Evolutionary conservation across 2,888 invertebrate species (phyloP).

Genomic region (Microdon myrmicae): DNA sequence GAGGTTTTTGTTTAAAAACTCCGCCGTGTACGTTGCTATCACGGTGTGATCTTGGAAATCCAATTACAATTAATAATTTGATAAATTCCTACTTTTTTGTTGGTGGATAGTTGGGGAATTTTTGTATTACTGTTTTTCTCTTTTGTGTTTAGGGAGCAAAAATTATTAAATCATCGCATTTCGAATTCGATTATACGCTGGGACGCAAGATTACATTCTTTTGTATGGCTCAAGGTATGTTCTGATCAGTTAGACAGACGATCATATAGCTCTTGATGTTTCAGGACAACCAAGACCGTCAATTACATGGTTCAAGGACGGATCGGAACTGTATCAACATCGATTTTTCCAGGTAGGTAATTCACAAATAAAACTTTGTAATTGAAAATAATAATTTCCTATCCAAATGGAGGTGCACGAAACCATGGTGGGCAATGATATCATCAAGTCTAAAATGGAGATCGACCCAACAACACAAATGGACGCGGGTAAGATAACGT

Average conservation of each 20-base stretch:
- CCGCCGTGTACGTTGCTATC: no score
- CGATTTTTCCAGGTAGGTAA: conserved; percentile 80
- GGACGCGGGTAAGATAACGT: conserved; percentile 78
- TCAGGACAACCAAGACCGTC: conserved; percentile 80
- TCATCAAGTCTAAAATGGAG: conserved; percentile 91
- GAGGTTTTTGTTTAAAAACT: no score
- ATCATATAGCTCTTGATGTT: not conserved
- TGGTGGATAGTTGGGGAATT: no score
- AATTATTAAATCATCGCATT: conserved; percentile 88
- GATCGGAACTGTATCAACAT: conserved; percentile 91
- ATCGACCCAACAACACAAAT: conserved; percentile 95
- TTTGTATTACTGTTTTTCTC: no score
- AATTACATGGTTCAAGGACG: conserved; percentile 96
- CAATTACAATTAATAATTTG: no score
- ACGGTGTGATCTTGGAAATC: no score
- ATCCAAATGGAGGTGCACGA: conserved; percentile 78
- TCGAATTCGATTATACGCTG: conserved; percentile 90
- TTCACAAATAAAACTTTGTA: not conserved
- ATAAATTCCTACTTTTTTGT: not conserved
- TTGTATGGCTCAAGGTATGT: conserved; percentile 85
- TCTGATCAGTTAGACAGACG: not conserved
- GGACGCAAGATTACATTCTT: conserved; percentile 94
- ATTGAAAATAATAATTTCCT: not conserved
- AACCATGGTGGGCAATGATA: conserved; percentile 82
- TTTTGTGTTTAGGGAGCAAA: conserved; percentile 79